phyloP scores from a whole-genome alignment of 2,113 vertebrate species.

The Notarius lentiginosus region DNA sequence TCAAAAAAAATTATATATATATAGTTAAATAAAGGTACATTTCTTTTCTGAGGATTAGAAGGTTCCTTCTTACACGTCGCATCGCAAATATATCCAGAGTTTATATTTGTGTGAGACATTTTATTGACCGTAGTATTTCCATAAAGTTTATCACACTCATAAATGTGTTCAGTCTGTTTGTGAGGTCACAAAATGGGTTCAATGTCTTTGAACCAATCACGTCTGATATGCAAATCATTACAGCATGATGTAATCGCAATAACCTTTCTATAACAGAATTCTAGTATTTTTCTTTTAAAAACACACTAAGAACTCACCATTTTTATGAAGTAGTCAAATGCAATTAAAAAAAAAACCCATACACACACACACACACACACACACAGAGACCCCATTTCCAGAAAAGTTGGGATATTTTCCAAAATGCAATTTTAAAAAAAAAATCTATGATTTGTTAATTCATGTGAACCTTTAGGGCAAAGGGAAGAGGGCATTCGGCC shows the following conservation, averaged over 20 bases:
- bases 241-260: neutral
- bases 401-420: too few relatives aligned
- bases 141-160: neutral
- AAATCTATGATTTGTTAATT: too few relatives aligned
- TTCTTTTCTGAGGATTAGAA: slow-evolving; percentile 44
- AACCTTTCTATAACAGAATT: neutral
- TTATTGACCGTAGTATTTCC: neutral
- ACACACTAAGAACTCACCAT: neutral
- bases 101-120: neutral
- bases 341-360: too few relatives aligned
- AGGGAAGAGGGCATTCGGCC: too few relatives aligned
- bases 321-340: neutral
- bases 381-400: too few relatives aligned
- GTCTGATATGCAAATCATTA: neutral
- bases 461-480: too few relatives aligned
- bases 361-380: too few relatives aligned
- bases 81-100: neutral
- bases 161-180: neutral
- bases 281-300: too few relatives aligned
- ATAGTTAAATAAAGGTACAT: slow-evolving; percentile 52
- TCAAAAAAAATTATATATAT: slow-evolving; percentile 32
- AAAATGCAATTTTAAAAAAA: too few relatives aligned
- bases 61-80: neutral
- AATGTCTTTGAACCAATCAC: neutral
- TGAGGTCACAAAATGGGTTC: neutral